Percentiles rank a stretch among this genome's conserved stretches.
These are phyloP conservation scores for Caenorhabditis drosophilae DNA, from an alignment of 2,888 invertebrate species.

Conservation along the genomic window DNA sequence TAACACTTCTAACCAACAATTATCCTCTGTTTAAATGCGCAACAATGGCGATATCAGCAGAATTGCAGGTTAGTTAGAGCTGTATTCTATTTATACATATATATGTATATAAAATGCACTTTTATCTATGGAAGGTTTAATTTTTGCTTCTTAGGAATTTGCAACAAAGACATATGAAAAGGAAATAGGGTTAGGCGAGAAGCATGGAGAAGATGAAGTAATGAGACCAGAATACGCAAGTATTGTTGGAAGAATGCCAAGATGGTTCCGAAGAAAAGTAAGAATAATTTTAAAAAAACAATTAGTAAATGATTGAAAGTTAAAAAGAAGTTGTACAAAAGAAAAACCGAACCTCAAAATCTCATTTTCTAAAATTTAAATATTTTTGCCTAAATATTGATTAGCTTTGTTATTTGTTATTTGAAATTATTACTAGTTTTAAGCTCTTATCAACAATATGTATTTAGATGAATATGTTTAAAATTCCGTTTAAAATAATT, in stretches of 20 bases:
- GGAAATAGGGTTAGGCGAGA: slow-evolving; percentile 18
- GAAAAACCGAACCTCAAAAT: too few relatives aligned
- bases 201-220: slow-evolving; percentile 27
- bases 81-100: background rate
- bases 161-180: slow-evolving; percentile 1
- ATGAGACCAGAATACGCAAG: slow-evolving; percentile 36
- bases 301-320: too few relatives aligned
- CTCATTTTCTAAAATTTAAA: too few relatives aligned
- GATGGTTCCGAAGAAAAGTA: slow-evolving; percentile 30
- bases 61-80: background rate
- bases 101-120: background rate
- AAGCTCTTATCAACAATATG: too few relatives aligned
- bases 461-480: background rate
- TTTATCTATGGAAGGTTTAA: too few relatives aligned
- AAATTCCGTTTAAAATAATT: slow-evolving; percentile 1
- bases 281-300: background rate
- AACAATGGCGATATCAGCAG: background rate
- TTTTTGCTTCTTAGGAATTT: background rate
- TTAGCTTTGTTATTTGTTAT: too few relatives aligned
- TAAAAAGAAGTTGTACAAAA: too few relatives aligned
- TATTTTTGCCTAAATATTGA: too few relatives aligned
- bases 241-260: slow-evolving; percentile 29
- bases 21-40: background rate
- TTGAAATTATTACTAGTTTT: too few relatives aligned
- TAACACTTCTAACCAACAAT: slow-evolving; percentile 52